A percentile compares a stretch with the other conserved stretches of the same genome.
phyloP scores from a whole-genome alignment of 2,888 invertebrate species.

The Notodonta ziczac region DNA sequence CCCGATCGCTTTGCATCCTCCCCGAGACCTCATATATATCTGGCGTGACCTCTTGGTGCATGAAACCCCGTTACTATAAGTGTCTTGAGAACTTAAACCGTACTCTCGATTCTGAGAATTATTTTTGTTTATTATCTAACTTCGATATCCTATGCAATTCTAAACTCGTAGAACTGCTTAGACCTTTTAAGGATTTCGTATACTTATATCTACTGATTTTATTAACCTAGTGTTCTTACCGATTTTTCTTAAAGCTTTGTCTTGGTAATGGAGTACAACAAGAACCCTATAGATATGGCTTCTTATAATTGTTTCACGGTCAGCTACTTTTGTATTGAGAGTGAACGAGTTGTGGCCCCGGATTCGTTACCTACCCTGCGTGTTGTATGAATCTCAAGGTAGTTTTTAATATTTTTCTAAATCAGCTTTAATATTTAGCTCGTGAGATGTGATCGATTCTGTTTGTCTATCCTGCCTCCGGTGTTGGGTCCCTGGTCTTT shows the following conservation, averaged over 20 bases:
- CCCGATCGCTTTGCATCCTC: constrained; percentile 84
- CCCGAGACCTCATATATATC: constrained; percentile 71
- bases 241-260: constrained; percentile 66
- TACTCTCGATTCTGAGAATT: constrained; percentile 49
- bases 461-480: constrained; percentile 54
- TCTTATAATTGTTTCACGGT: constrained; percentile 65
- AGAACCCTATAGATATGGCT: constrained; percentile 71
- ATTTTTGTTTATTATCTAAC: constrained; percentile 55
- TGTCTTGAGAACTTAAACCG: constrained; percentile 54
- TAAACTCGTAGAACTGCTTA: constrained; percentile 73
- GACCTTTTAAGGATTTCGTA: constrained; percentile 62
- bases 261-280: constrained; percentile 68
- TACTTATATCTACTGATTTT: constrained; percentile 52
- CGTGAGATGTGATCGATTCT: constrained; percentile 44
- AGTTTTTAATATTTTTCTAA: constrained; percentile 51
- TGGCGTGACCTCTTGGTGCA: constrained; percentile 86
- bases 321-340: constrained; percentile 47
- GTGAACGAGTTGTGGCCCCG: constrained; percentile 56
- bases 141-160: constrained; percentile 55
- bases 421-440: constrained; percentile 49
- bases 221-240: constrained; percentile 45
- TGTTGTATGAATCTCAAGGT: constrained; percentile 52
- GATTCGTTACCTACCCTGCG: constrained; percentile 51
- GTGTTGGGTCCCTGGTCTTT: constrained; percentile 57
- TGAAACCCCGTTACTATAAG: constrained; percentile 72